Conservation (phyloP, 1,140 invertebrate species). For the Phenacoccus solenopsis region DNA sequence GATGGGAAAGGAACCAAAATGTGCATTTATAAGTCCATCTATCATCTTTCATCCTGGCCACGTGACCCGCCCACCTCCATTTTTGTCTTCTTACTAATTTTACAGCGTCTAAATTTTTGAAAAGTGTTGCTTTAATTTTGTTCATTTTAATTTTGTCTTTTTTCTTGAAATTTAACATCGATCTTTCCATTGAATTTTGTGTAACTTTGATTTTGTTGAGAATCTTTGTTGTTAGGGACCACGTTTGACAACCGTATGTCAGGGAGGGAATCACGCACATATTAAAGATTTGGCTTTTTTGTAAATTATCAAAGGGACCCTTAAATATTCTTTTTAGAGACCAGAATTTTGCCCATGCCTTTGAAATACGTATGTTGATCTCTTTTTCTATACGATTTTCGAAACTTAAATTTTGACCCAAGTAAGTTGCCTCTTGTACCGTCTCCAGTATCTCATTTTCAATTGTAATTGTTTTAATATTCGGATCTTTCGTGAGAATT, state of each 20-base stretch:
- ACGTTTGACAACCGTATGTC: slow-evolving; percentile 20
- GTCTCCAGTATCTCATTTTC: slow-evolving; percentile 10
- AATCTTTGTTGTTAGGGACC: slow-evolving; percentile 7
- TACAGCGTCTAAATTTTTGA: background rate
- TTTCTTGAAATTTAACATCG: background rate
- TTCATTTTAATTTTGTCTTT: slow-evolving; percentile 11
- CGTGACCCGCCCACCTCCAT: slow-evolving; percentile 23
- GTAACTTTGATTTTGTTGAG: slow-evolving; percentile 8
- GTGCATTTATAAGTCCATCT: slow-evolving; percentile 13
- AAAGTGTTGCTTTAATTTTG: background rate
- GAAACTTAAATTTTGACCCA: background rate
- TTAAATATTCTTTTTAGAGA: slow-evolving; percentile 10
- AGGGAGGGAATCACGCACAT: slow-evolving; percentile 14
- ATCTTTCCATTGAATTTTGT: slow-evolving; percentile 13
- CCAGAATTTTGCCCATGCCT: slow-evolving; percentile 20
- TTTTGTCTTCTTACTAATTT: background rate
- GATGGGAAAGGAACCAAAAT: background rate
- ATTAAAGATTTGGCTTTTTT: slow-evolving; percentile 4
- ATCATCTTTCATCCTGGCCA: slow-evolving; percentile 5
- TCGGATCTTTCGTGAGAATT: slow-evolving; percentile 17
- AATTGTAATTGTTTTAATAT: background rate
- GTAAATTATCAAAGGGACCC: background rate
- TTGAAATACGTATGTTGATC: slow-evolving; percentile 16
- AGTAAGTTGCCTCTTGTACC: slow-evolving; percentile 5
- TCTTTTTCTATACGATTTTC: background rate